Evolutionary conservation across 2,888 invertebrate species (phyloP), one percentile per base, ranked within the genome.

Genomic region (Troides oblongomaculatus): DNA sequence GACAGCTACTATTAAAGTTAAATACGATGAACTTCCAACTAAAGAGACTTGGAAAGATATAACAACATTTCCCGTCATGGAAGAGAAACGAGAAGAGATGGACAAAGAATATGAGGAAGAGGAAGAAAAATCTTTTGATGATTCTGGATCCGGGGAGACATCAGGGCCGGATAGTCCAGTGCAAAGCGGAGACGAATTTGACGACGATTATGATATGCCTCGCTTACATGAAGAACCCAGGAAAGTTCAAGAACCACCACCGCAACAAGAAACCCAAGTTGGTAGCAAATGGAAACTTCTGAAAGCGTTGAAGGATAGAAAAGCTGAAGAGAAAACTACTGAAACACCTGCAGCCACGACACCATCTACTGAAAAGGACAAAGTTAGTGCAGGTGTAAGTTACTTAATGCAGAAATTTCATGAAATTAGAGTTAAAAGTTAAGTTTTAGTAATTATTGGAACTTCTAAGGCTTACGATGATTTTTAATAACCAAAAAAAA

Each of bases 241-340:
- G 61, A 82, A 83, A 61, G 72, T 79, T n/a, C 79, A 83, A 68
- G 84, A 87, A 59, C 83, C 84, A 61, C 84, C 84, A 5, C 92
- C 87, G 2, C 92, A 89, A 70, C 93, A 92, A 73, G 93, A 92
- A 58, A 93, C 94, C 62, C 94, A 94, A 17, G 93, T 95, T 66
- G 96, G 97, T 12, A 97, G 97, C 81, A 97, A 97, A 85, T 98
- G 98, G 98, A 97, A 97, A 84, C 93, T 98, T 61, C 88, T 98
- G 3, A 98, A 97, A 87, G 97, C 97, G 1, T 87, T 98, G 43
- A 97, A 97, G 83, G 97, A 98, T 79, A 94, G 96, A 72, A 97
- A 98, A 89, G 97, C 97, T 4, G 97, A 97, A 85, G 97, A 97
- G 79, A 96, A 95, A 84, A 95, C 95, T 78, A 94, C 94, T 72